Conservation (phyloP, 2,797 vertebrate genomes). For the Clarias pachynema region DNA sequence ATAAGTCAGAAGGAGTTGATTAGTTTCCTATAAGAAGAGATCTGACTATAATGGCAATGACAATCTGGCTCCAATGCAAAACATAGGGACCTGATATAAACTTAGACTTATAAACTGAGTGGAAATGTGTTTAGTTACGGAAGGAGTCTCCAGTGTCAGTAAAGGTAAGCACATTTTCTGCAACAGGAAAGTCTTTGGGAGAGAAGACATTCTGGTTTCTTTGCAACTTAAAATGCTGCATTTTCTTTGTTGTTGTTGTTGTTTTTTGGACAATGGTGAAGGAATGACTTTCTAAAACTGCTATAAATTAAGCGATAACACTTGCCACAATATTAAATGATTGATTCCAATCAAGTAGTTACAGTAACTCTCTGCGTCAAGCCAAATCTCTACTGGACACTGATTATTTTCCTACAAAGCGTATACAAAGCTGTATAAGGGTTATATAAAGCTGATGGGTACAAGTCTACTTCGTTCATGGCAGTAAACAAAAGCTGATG, state of each 20-base stretch:
- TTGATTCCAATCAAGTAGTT: too few species aligned
- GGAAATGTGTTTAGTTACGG: neutral
- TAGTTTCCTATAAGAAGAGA: neutral
- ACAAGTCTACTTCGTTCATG: neutral
- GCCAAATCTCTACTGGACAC: too few species aligned
- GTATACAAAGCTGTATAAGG: neutral
- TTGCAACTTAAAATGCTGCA: neutral
- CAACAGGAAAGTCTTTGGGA: neutral
- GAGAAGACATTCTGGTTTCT: neutral
- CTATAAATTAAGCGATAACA: neutral
- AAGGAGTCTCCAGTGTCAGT: constrained; percentile 1
- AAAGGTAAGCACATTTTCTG: neutral
- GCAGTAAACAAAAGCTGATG: constrained; percentile 26
- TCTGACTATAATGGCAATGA: neutral
- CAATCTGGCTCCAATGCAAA: neutral
- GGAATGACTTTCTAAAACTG: neutral
- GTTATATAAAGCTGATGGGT: neutral
- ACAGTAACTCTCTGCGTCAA: too few species aligned
- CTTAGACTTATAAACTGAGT: neutral
- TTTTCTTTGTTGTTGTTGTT: neutral
- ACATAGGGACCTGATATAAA: neutral
- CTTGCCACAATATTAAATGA: neutral
- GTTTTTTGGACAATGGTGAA: neutral
- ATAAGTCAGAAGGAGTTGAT: neutral
- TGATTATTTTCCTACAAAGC: too few species aligned